phyloP scores from a whole-genome alignment of 2,797 vertebrate species.

The Notolabrus celidotus region DNA sequence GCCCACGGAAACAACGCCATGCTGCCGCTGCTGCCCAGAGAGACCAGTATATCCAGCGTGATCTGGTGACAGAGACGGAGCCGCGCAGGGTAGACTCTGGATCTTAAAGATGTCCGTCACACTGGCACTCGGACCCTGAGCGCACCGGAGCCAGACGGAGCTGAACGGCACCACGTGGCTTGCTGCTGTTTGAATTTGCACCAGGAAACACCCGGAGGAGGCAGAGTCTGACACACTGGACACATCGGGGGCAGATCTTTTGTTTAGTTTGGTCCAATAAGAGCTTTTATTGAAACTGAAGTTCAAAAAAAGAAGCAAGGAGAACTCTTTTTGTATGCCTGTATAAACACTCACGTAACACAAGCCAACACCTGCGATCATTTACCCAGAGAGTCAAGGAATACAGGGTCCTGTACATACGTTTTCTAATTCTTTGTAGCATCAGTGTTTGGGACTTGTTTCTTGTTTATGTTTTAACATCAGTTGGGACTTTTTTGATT shows the following conservation, averaged over 20 bases:
- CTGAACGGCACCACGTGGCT: conserved; percentile 61
- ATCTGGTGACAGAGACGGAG: conserved; percentile 88
- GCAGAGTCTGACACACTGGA: conserved; percentile 27
- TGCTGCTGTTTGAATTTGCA: conserved; percentile 78
- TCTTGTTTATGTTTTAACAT: conserved; percentile 83
- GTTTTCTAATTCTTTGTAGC: conserved; percentile 98
- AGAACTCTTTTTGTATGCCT: conserved; percentile 71
- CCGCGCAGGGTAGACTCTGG: conserved; percentile 20
- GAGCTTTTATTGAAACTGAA: conserved; percentile 69
- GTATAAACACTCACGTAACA: conserved; percentile 76
- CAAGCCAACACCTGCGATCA: conserved; percentile 74
- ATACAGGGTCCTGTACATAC: conserved; percentile 99
- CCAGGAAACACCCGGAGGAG: conserved; percentile 57
- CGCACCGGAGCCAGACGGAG: conserved; percentile 47
- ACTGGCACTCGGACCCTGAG: conserved; percentile 54
- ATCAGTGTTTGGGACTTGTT: conserved; percentile 90
- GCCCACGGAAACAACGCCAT: conserved; percentile 97
- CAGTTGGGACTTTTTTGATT: conserved; percentile 75
- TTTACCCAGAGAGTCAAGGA: conserved; percentile 84
- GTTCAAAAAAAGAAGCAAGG: conserved; percentile 40
- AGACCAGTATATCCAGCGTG: conserved; percentile 99
- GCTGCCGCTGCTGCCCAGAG: conserved; percentile 96
- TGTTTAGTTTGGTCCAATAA: conserved; percentile 59
- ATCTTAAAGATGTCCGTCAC: conserved; percentile 38
- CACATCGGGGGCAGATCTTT: conserved; percentile 15